Percentiles rank a stretch among this genome's conserved stretches.
These are phyloP conservation scores for Notodonta dromedarius DNA, from an alignment of 2,888 invertebrate species.

Conservation along the genomic window DNA sequence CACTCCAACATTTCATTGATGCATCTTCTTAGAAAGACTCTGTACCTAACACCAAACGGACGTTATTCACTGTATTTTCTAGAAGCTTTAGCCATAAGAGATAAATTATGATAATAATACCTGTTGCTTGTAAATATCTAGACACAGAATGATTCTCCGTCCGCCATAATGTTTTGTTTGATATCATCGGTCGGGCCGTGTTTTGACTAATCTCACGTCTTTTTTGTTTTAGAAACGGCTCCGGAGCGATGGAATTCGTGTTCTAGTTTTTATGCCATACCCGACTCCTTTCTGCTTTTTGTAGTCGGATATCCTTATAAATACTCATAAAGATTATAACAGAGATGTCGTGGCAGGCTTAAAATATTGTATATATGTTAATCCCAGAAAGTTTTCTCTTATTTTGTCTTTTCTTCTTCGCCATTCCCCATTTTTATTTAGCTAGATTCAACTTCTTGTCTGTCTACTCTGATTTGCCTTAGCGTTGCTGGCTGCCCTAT, in stretches of 20 bases:
- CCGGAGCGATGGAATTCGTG: not conserved
- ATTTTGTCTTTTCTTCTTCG: too few species aligned
- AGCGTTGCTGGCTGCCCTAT: too few species aligned
- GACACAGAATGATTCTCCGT: not conserved
- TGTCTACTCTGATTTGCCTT: too few species aligned
- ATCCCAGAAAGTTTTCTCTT: too few species aligned
- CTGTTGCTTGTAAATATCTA: not conserved
- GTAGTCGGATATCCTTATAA: not conserved
- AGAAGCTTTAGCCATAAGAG: not conserved
- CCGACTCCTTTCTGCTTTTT: not conserved
- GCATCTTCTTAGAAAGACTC: not conserved
- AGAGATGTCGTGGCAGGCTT: too few species aligned
- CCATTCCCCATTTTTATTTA: too few species aligned
- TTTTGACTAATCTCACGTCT: constrained; percentile 35
- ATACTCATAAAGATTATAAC: not conserved
- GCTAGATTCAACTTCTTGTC: too few species aligned
- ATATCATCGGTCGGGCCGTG: constrained; percentile 19
- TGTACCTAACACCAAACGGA: not conserved
- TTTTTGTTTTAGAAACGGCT: constrained; percentile 10
- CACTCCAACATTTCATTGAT: not conserved
- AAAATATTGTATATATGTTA: too few species aligned
- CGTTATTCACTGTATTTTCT: not conserved
- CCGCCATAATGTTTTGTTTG: constrained; percentile 31
- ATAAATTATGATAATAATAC: constrained; percentile 1
- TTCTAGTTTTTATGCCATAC: constrained; percentile 7